These are phyloP conservation scores for Limnephilus lunatus DNA, from an alignment of 2,888 invertebrate species.

Conservation along the genomic window DNA sequence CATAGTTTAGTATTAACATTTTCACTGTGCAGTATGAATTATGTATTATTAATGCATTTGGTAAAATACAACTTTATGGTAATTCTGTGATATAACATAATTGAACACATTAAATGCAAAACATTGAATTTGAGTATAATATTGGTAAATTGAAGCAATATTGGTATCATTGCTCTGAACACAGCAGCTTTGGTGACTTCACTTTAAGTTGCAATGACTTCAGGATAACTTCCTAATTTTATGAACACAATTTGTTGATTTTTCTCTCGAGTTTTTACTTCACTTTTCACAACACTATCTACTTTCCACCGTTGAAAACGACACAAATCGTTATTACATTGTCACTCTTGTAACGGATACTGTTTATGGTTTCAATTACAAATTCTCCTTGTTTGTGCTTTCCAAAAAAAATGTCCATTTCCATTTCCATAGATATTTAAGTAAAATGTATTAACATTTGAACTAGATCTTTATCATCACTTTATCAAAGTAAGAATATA, in stretches of 20 bases:
- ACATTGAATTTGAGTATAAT: conserved; percentile 39
- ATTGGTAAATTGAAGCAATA: conserved; percentile 41
- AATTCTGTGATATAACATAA: conserved; percentile 14
- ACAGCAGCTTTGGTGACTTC: conserved; percentile 55
- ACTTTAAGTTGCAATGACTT: conserved; percentile 40
- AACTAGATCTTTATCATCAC: background rate
- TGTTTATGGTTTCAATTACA: background rate
- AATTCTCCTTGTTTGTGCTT: background rate
- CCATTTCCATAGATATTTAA: background rate
- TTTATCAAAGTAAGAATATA: background rate
- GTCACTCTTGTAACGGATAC: background rate
- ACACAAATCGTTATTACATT: conserved; percentile 3
- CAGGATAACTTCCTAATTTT: conserved; percentile 9
- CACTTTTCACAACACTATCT: background rate
- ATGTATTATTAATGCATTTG: conserved; percentile 24
- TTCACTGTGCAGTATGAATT: background rate
- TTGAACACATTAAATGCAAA: conserved; percentile 32
- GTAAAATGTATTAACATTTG: conserved; percentile 12
- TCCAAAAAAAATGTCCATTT: background rate
- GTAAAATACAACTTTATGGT: conserved; percentile 28
- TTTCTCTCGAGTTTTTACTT: background rate
- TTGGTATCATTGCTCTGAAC: conserved; percentile 53
- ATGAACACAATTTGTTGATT: conserved; percentile 46
- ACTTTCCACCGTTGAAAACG: background rate
- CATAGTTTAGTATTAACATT: background rate